A percentile compares a stretch with the other conserved stretches of the same genome.
Evolutionary conservation across 2,797 vertebrate species (phyloP).

Genomic region (Enteromius thamalakanensis): DNA sequence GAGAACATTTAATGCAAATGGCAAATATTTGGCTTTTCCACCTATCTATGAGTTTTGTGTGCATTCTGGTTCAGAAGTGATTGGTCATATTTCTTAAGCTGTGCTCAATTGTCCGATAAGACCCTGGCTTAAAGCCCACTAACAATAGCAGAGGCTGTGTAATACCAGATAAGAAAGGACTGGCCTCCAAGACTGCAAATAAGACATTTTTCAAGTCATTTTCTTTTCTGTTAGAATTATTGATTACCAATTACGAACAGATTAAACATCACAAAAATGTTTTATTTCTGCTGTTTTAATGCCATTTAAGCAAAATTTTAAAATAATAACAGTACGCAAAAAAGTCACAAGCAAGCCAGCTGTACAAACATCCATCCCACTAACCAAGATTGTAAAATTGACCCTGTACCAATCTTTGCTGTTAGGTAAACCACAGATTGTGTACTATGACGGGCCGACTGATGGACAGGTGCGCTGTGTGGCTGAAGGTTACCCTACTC

Average conservation of each 20-base stretch:
- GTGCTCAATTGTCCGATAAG: constrained; percentile 20
- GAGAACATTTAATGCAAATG: not conserved
- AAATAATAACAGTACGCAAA: not conserved
- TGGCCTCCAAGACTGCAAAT: constrained; percentile 22
- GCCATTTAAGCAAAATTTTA: not conserved
- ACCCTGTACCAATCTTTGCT: constrained; percentile 48
- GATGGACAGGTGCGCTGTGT: constrained; percentile 91
- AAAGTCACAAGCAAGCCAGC: not conserved
- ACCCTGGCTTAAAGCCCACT: constrained; percentile 6
- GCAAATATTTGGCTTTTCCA: constrained; percentile 31
- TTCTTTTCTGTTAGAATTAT: not conserved
- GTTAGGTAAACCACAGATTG: constrained; percentile 92
- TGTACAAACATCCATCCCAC: not conserved
- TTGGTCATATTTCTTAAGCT: constrained; percentile 27
- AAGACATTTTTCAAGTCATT: not conserved
- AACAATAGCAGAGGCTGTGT: constrained; percentile 28
- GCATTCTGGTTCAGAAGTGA: not conserved
- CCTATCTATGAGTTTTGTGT: constrained; percentile 13
- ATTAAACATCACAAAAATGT: not conserved
- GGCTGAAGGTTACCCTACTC: constrained; percentile 90
- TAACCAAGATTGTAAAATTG: constrained; percentile 6
- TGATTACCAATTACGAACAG: not conserved
- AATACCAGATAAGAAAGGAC: constrained; percentile 11
- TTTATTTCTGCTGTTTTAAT: not conserved
- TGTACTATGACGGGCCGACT: constrained; percentile 83